A percentile compares a stretch with the other conserved stretches of the same genome.
phyloP scores from a whole-genome alignment of 2,113 vertebrate genomes.

The Aegotheles bennettii region DNA sequence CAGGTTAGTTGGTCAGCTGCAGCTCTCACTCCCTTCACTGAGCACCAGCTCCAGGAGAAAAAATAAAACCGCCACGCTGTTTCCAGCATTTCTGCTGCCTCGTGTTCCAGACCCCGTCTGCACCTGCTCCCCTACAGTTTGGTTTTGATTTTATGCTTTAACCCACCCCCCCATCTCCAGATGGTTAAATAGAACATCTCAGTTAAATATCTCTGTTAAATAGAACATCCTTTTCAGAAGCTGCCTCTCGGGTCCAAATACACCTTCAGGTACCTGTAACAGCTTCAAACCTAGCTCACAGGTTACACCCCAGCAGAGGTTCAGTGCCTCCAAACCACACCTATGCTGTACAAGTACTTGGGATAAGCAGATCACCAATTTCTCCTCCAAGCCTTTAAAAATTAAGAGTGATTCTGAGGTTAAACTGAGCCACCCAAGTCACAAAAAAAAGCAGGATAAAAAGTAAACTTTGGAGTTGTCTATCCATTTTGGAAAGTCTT shows the following conservation, averaged over 20 bases:
- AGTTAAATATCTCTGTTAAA: no score
- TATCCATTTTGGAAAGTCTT: conserved; percentile 53
- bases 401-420: neutral
- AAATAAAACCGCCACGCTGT: neutral
- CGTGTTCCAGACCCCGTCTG: neutral
- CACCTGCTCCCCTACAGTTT: no score
- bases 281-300: neutral
- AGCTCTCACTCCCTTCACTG: neutral
- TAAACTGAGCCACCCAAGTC: neutral
- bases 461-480: conserved; percentile 43
- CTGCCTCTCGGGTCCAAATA: neutral
- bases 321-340: neutral
- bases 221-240: neutral
- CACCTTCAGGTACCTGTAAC: neutral
- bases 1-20: neutral
- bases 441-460: conserved; percentile 22
- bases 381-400: neutral
- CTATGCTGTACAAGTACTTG: neutral
- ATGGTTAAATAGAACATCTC: neutral
- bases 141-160: neutral
- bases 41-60: neutral
- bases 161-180: neutral
- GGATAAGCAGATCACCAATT: neutral
- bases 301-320: neutral
- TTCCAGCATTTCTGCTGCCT: neutral